These are phyloP conservation scores for Brachynemurus nebulosus DNA, from an alignment of 2,888 invertebrate species.

Conservation along the genomic window DNA sequence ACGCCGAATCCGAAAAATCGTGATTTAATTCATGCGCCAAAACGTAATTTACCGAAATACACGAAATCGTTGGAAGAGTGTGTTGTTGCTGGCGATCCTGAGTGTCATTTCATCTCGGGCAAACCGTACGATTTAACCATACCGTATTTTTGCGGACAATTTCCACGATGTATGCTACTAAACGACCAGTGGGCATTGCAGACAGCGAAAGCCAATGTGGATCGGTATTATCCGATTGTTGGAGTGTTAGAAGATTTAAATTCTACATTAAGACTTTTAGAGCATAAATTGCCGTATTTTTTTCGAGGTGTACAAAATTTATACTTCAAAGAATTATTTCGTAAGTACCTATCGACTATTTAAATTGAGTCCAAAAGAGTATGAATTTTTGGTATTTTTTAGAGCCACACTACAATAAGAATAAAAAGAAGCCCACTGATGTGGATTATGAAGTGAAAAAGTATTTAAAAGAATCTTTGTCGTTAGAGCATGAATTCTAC, in stretches of 20 bases:
- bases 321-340: slow-evolving; percentile 34
- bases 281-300: slow-evolving; percentile 39
- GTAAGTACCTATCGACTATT: no score
- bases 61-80: slow-evolving; percentile 22
- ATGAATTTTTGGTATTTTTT: no score
- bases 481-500: slow-evolving; percentile 42
- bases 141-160: slow-evolving; percentile 49
- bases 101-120: slow-evolving; percentile 30
- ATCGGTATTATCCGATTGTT: slow-evolving; percentile 41
- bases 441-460: slow-evolving; percentile 22
- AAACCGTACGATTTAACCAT: slow-evolving; percentile 35
- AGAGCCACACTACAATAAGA: slow-evolving; percentile 31
- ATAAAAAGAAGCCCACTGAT: slow-evolving; percentile 25
- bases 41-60: slow-evolving; percentile 7
- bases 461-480: slow-evolving; percentile 29
- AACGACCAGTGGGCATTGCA: slow-evolving; percentile 40
- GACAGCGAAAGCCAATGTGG: slow-evolving; percentile 40
- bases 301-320: slow-evolving; percentile 38
- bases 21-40: slow-evolving; percentile 14
- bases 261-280: slow-evolving; percentile 37
- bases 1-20: slow-evolving; percentile 21
- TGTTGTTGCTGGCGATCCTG: slow-evolving; percentile 28
- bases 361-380: no score
- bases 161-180: slow-evolving; percentile 39
- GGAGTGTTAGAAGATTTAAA: slow-evolving; percentile 44